phyloP scores from a whole-genome alignment of 2,113 vertebrate genomes.

The Calidris pugnax region DNA sequence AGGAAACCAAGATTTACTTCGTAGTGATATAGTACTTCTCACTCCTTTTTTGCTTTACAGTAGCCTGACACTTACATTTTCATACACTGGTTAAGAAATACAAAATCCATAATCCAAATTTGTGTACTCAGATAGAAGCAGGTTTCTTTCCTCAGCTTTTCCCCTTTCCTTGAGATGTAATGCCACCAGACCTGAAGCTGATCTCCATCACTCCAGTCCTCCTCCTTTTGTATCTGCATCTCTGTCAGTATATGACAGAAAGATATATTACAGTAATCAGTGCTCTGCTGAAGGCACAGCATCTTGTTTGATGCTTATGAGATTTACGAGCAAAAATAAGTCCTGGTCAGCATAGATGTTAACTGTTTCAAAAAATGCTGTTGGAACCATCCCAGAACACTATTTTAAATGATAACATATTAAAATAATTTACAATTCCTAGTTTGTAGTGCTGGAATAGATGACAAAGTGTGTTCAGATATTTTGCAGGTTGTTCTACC shows the following conservation, averaged over 20 bases:
- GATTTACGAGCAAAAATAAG: constrained; percentile 12
- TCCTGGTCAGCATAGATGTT: neutral
- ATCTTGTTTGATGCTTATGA: neutral
- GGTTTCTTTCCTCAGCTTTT: neutral
- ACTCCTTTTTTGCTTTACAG: neutral
- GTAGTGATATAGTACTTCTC: neutral
- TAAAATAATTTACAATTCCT: neutral
- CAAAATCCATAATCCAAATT: neutral
- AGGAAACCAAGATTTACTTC: neutral
- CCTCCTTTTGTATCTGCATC: neutral
- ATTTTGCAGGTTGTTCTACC: neutral
- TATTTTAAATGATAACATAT: neutral
- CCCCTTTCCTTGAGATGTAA: neutral
- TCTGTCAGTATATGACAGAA: constrained; percentile 14
- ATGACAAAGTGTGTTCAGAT: neutral
- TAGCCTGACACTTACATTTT: neutral
- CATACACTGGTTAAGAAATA: neutral
- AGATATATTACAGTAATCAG: constrained; percentile 8
- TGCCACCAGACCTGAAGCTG: neutral
- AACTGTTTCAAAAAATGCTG: neutral
- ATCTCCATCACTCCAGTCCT: neutral
- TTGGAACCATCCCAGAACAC: neutral
- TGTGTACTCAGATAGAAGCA: neutral
- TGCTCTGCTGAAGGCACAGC: constrained; percentile 6
- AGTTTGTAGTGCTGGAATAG: neutral